A percentile compares a stretch with the other conserved stretches of the same genome.
These are phyloP conservation scores for Poecilia gillii DNA, from an alignment of 2,797 vertebrate genomes.

Conservation along the genomic window DNA sequence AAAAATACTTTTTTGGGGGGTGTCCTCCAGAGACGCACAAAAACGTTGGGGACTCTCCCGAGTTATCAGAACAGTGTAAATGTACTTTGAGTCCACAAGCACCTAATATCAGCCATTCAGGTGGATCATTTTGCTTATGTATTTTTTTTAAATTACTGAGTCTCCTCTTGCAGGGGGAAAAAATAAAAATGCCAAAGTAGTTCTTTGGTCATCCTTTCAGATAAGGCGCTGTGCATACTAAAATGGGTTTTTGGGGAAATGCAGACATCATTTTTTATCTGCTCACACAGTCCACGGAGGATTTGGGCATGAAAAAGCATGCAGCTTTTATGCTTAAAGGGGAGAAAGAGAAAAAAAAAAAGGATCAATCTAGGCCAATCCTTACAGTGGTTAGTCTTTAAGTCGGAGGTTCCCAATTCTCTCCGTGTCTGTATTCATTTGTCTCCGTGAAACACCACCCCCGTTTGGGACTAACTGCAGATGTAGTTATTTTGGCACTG, in stretches of 20 bases:
- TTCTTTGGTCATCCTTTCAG: conserved; percentile 12
- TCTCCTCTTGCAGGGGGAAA: not conserved
- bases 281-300: conserved; percentile 10
- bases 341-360: not conserved
- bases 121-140: not conserved
- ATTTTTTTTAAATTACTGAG: conserved; percentile 10
- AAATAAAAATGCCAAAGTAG: not conserved
- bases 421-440: conserved; percentile 47
- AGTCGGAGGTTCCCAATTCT: conserved; percentile 42
- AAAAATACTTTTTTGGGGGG: too few relatives aligned
- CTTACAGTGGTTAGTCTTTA: conserved; percentile 30
- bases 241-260: conserved; percentile 12
- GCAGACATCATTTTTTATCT: conserved; percentile 8
- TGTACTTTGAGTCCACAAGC: conserved; percentile 1
- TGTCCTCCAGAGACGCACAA: not conserved
- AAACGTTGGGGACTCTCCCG: not conserved
- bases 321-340: conserved; percentile 19
- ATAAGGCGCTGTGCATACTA: conserved; percentile 4
- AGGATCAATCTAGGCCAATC: conserved; percentile 25
- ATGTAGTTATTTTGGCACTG: conserved; percentile 40
- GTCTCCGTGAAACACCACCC: conserved; percentile 35
- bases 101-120: not conserved
- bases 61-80: not conserved
- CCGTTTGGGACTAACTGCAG: conserved; percentile 31
- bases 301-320: conserved; percentile 26